A percentile compares a stretch with the other conserved stretches of the same genome.
These are phyloP conservation scores for Uropetala carovei DNA, from an alignment of 2,888 invertebrate species.

Conservation along the genomic window DNA sequence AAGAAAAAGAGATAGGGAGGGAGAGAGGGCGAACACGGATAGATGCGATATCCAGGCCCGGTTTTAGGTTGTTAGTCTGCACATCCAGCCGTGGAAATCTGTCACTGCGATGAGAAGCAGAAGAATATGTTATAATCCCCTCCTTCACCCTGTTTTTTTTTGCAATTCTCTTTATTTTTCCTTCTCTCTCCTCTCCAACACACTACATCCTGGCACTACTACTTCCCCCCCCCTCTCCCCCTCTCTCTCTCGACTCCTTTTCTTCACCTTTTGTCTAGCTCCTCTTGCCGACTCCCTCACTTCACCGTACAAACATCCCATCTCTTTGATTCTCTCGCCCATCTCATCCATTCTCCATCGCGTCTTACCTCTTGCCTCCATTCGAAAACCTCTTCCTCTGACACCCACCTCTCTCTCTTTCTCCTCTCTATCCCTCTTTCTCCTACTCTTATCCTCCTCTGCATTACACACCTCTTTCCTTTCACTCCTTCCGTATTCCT, in stretches of 20 bases:
- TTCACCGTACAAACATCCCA: too few species aligned
- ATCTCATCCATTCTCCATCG: too few species aligned
- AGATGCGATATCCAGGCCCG: neutral
- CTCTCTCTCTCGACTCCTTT: too few species aligned
- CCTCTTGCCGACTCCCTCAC: too few species aligned
- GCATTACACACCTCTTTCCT: neutral
- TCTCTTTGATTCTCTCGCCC: too few species aligned
- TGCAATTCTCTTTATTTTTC: too few species aligned
- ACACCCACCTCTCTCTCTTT: neutral
- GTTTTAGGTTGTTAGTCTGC: conserved; percentile 4
- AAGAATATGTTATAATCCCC: neutral
- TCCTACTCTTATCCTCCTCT: neutral
- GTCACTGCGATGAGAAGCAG: neutral
- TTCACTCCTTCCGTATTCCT: neutral
- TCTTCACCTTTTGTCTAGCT: too few species aligned
- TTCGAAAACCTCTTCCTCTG: neutral
- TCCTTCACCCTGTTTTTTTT: too few species aligned
- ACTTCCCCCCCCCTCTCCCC: too few species aligned
- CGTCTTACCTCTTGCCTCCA: too few species aligned
- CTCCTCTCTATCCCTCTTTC: neutral
- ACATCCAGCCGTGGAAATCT: conserved; percentile 10
- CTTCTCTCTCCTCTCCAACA: too few species aligned
- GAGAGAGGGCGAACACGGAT: neutral
- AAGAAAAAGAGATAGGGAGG: neutral
- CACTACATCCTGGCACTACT: too few species aligned